A percentile compares a stretch with the other conserved stretches of the same genome.
Evolutionary conservation across 2,888 invertebrate species (phyloP).

Genomic region (Trichopria drosophilae): DNA sequence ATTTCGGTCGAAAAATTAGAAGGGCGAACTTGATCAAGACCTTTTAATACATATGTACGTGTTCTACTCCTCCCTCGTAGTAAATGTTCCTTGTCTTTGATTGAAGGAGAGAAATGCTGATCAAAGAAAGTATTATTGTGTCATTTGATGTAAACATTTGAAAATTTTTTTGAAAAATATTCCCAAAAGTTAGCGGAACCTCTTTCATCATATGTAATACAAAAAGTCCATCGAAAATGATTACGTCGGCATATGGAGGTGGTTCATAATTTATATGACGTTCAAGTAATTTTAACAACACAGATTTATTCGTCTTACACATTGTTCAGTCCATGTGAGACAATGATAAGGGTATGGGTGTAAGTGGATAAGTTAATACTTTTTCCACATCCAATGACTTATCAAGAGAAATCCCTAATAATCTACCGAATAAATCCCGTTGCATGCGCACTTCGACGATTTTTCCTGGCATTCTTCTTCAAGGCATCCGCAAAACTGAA

Average conservation of each 20-base stretch:
- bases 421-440: conserved; percentile 16
- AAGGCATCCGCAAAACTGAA: conserved; percentile 10
- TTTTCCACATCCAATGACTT: conserved; percentile 29
- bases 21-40: conserved; percentile 16
- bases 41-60: conserved; percentile 9
- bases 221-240: conserved; percentile 31
- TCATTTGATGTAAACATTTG: conserved; percentile 1
- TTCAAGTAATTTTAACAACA: conserved; percentile 29
- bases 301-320: conserved; percentile 38
- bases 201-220: conserved; percentile 22
- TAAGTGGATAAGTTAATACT: conserved; percentile 33
- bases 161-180: conserved; percentile 20
- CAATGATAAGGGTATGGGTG: conserved; percentile 35
- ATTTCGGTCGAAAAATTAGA: conserved; percentile 25
- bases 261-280: neutral
- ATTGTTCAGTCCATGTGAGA: conserved; percentile 39
- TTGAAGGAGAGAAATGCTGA: conserved; percentile 11
- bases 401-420: no score
- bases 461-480: conserved; percentile 20
- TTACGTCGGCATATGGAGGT: conserved; percentile 10
- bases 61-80: no score
- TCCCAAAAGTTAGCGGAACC: conserved; percentile 21
- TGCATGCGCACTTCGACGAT: conserved; percentile 16
- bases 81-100: conserved; percentile 13
- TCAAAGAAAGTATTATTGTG: conserved; percentile 9